phyloP scores from a whole-genome alignment of 2,888 invertebrate species.

The Plutella xylostella region DNA sequence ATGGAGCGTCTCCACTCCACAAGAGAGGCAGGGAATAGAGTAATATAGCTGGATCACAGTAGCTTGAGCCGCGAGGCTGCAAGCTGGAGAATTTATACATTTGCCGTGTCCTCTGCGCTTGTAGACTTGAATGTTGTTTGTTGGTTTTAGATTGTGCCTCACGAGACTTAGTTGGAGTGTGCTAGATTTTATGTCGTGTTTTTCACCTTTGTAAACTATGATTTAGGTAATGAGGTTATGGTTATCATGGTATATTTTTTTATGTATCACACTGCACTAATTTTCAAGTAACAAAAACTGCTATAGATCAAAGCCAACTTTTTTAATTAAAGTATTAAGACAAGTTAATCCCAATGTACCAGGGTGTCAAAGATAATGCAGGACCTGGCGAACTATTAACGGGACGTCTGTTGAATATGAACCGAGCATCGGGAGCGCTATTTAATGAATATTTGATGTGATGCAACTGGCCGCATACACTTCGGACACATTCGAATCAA shows the following conservation, averaged over 20 bases:
- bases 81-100: too few relatives aligned
- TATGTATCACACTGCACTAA: too few relatives aligned
- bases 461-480: slow-evolving; percentile 28
- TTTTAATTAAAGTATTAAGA: slow-evolving; percentile 32
- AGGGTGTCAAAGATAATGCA: slow-evolving; percentile 51
- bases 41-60: slow-evolving; percentile 38
- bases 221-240: too few relatives aligned
- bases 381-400: slow-evolving; percentile 52
- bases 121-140: too few relatives aligned
- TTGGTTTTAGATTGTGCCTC: too few relatives aligned
- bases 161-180: too few relatives aligned
- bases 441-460: slow-evolving; percentile 58
- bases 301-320: neutral
- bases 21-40: slow-evolving; percentile 43
- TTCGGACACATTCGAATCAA: slow-evolving; percentile 42
- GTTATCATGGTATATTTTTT: too few relatives aligned
- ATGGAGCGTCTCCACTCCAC: slow-evolving; percentile 40
- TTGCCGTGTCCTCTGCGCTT: too few relatives aligned
- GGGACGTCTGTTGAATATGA: slow-evolving; percentile 54
- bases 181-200: too few relatives aligned
- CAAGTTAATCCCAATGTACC: slow-evolving; percentile 24
- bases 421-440: slow-evolving; percentile 34
- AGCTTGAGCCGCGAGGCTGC: slow-evolving; percentile 28
- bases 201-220: too few relatives aligned
- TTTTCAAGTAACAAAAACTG: neutral